phyloP scores from a whole-genome alignment of 1,140 invertebrate genomes.

The Melanaphis sacchari region DNA sequence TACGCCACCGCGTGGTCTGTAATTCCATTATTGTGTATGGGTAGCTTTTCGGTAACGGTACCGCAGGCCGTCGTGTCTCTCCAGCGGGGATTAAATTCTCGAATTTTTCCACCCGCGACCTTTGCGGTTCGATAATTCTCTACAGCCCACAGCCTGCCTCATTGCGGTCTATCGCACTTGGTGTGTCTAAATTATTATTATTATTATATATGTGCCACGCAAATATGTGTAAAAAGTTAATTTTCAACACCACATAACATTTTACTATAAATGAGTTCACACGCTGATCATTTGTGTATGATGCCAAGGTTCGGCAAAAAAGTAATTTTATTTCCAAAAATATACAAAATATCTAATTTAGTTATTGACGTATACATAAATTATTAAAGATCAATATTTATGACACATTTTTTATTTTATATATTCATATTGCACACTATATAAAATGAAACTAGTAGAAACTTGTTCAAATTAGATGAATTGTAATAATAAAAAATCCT shows the following conservation, averaged over 20 bases:
- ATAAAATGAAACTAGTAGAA: too few species aligned
- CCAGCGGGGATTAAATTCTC: slow-evolving; percentile 35
- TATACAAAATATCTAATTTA: too few species aligned
- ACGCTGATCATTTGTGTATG: background rate
- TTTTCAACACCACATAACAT: background rate
- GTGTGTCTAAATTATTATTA: background rate
- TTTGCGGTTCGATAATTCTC: slow-evolving; percentile 26
- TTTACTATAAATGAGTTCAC: background rate
- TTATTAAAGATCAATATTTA: too few species aligned
- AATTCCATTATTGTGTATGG: slow-evolving; percentile 49
- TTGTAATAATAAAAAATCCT: too few species aligned
- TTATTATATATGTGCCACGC: background rate
- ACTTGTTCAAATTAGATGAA: too few species aligned
- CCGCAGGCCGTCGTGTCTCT: background rate
- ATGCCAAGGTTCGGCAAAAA: background rate
- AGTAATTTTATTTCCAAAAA: background rate
- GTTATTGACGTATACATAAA: too few species aligned
- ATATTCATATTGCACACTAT: too few species aligned
- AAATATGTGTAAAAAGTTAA: background rate
- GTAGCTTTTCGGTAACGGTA: slow-evolving; percentile 28
- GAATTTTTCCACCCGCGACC: slow-evolving; percentile 42
- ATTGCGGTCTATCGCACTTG: background rate
- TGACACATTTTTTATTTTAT: too few species aligned
- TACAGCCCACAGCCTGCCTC: background rate
- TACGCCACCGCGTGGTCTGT: slow-evolving; percentile 17